These are phyloP conservation scores for Anomalospiza imberbis DNA, from an alignment of 2,797 vertebrate genomes.

Conservation along the genomic window DNA sequence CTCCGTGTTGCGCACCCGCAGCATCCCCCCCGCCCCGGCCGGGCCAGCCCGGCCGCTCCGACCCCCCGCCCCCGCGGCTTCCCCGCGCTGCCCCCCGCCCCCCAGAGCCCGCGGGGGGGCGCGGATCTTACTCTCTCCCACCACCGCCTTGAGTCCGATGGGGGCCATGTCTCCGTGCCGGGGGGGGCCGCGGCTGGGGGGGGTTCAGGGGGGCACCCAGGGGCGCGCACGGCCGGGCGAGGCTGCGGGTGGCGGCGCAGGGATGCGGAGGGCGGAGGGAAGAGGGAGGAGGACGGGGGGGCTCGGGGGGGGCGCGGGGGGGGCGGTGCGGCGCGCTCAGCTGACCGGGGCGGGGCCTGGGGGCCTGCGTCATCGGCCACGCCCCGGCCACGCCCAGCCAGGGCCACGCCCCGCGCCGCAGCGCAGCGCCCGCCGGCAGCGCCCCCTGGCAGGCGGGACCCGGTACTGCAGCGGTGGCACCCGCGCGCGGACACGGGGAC, in stretches of 20 bases:
- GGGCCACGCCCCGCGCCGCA: neutral
- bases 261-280: neutral
- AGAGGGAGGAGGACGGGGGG: neutral
- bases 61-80: neutral
- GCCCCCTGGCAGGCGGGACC: neutral
- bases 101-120: neutral
- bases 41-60: neutral
- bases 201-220: no score
- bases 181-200: neutral
- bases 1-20: neutral
- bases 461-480: no score
- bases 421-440: neutral
- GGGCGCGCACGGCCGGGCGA: neutral
- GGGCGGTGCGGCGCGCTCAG: neutral
- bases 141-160: neutral
- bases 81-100: neutral
- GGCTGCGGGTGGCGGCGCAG: neutral
- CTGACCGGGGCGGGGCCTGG: neutral
- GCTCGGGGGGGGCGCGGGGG: neutral
- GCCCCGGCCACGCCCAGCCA: fast-evolving
- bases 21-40: neutral
- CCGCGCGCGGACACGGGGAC: no score
- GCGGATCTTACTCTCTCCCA: neutral
- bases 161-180: neutral
- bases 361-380: neutral